Evolutionary conservation across 2,797 vertebrate species (phyloP).

Genomic region (Xiphorhynchus erythropygius): DNA sequence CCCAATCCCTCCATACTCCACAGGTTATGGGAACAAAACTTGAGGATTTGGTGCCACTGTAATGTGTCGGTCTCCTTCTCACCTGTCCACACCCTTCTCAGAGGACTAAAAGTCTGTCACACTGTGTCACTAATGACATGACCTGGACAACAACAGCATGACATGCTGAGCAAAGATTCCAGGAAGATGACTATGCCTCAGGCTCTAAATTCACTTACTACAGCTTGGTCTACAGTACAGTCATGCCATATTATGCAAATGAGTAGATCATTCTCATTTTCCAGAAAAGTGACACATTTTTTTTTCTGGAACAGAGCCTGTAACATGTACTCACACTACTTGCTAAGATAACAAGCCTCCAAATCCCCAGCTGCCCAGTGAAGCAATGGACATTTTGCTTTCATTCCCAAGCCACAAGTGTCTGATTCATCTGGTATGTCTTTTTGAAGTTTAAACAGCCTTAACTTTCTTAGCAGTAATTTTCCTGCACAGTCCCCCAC

Average conservation of each 20-base stretch:
- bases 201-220: not conserved
- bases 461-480: not conserved
- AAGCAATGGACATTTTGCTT: not conserved
- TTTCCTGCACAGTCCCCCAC: accelerated
- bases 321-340: not conserved
- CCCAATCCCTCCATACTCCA: accelerated
- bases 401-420: constrained; percentile 3
- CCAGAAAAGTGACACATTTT: constrained; percentile 16
- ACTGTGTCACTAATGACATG: not conserved
- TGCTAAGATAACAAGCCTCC: constrained; percentile 9
- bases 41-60: not conserved
- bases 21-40: accelerated
- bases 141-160: not conserved
- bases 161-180: not conserved
- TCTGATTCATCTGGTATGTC: not conserved
- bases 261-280: constrained; percentile 23
- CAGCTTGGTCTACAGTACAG: not conserved
- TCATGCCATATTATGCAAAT: constrained; percentile 20
- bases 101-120: not conserved
- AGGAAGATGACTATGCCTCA: not conserved
- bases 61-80: not conserved
- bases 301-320: constrained; percentile 25
- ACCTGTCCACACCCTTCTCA: not conserved
- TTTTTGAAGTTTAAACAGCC: not conserved
- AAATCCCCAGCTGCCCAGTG: not conserved